Conservation (phyloP, 1,140 invertebrate species). For the Hyphantria cunea region DNA sequence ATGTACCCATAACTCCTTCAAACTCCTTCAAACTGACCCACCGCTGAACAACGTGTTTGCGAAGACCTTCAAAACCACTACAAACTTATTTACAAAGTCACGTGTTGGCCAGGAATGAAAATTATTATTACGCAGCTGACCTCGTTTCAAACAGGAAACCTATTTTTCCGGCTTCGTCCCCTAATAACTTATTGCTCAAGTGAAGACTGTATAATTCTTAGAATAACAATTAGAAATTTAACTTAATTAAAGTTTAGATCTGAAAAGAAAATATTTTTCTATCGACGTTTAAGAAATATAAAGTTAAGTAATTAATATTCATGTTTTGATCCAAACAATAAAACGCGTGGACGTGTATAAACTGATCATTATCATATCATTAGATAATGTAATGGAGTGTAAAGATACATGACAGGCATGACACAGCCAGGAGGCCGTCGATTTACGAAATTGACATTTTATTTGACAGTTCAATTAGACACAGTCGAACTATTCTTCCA, state of each 20-base stretch:
- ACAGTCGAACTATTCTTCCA: too few relatives aligned
- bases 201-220: constrained; percentile 36
- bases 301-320: constrained; percentile 9
- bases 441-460: constrained; percentile 14
- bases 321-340: background rate
- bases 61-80: constrained; percentile 62
- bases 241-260: constrained; percentile 7
- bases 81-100: constrained; percentile 61
- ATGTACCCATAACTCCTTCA: constrained; percentile 62
- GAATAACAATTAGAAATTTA: constrained; percentile 13
- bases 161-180: constrained; percentile 44
- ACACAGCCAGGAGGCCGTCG: constrained; percentile 13
- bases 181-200: constrained; percentile 25
- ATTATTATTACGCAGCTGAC: constrained; percentile 46
- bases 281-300: too few relatives aligned
- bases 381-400: constrained; percentile 29
- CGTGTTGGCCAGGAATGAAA: constrained; percentile 54
- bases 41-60: constrained; percentile 56
- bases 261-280: background rate
- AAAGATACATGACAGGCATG: constrained; percentile 30
- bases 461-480: too few relatives aligned
- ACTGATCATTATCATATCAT: constrained; percentile 32
- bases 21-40: constrained; percentile 56
- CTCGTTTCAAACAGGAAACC: constrained; percentile 38
- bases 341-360: constrained; percentile 10